Base-by-base conservation (phyloP, 2,888 invertebrate genomes). In the Campaea margaritaria region DNA sequence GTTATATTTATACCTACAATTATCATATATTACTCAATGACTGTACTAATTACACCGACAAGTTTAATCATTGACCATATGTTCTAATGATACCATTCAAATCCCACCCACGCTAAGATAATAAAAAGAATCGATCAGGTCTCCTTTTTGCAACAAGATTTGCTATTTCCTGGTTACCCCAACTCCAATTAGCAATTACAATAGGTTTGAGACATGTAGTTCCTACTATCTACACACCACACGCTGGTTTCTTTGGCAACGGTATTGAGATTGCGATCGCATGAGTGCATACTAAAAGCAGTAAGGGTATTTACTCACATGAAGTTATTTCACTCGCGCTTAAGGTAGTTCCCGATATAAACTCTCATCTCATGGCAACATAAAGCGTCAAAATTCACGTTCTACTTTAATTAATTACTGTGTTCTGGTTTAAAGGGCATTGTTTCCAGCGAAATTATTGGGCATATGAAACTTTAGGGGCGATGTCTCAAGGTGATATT, bases 121-220 rank as follows among this genome's bases (percentile, higher is more conserved):
- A 55, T 51, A 60, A 60, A 58, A 60, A 53, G 34, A 61, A 61
- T 56, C 16, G 14, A 52, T 46, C 50, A 21, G 38, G 31, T n/a
- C 11, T 13, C 34, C 51, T 54, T 60, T 60, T 55, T 55, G 46
- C 50, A 51, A 31, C 12, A 36, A 36, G 15, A 43, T 46, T 7
- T 15, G 49, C 50, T 14, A 28, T 62, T 59, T 64, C 65, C 64
- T 65, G 45, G 63, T 63, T 65, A 57, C 57, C 49, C 59, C 65
- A 63, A 67, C 65, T 67, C 43, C 45, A 64, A 62, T 65, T 66
- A 64, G 50, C 45, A 60, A 42, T 45, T 46, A 50, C 41, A 60
- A 50, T 54, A 12, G 14, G 12, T 44, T 34, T 41, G 12, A 53
- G 15, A 34, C 34, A 54, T 38, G 34, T 58, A 44, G 31, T 21